Evolutionary conservation across 1,140 invertebrate species (phyloP).

Genomic region (Drosophila guanche): DNA sequence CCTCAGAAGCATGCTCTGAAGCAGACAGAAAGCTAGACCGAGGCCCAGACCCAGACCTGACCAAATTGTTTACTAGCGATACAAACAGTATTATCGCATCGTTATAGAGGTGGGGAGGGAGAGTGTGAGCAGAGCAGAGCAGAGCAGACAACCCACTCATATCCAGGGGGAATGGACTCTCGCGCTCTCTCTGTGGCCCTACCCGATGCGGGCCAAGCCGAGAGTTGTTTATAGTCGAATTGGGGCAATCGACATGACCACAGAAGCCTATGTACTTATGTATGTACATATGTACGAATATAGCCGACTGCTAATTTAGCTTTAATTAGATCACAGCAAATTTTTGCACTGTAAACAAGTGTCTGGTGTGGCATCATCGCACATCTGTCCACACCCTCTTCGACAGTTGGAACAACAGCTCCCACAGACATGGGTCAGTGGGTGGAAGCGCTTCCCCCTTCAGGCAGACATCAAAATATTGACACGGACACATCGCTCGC

Average conservation of each 20-base stretch:
- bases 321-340: slow-evolving; percentile 30
- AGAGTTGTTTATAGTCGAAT: no score
- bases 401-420: no score
- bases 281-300: background rate
- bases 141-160: no score
- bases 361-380: slow-evolving; percentile 4
- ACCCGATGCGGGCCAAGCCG: no score
- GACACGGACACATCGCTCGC: background rate
- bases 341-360: slow-evolving; percentile 55
- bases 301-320: slow-evolving; percentile 26
- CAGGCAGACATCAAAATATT: background rate
- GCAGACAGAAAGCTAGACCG: no score
- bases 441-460: background rate
- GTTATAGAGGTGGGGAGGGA: background rate
- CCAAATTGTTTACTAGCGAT: slow-evolving; percentile 34
- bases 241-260: slow-evolving; percentile 7
- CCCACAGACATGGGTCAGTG: no score
- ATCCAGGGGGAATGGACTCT: no score
- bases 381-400: no score
- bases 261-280: slow-evolving; percentile 8
- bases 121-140: slow-evolving; percentile 12
- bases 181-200: no score
- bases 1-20: slow-evolving; percentile 26
- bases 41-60: slow-evolving; percentile 30
- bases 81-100: slow-evolving; percentile 21